A percentile compares a stretch with the other conserved stretches of the same genome.
Evolutionary conservation across 2,113 vertebrate species (phyloP).

Genomic region (Cranoglanis bouderius): DNA sequence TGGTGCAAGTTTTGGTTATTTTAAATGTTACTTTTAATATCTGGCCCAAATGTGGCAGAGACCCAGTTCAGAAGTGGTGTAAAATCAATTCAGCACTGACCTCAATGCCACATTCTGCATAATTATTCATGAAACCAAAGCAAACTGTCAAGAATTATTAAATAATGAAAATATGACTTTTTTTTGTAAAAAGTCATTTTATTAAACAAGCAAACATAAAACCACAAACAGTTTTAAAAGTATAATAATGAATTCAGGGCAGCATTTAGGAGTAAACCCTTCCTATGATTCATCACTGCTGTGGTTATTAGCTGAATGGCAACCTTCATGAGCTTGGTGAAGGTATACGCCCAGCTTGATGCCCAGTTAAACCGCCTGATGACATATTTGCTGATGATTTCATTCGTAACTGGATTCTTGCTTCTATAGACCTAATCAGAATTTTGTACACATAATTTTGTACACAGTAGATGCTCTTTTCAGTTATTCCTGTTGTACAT

Average conservation of each 20-base stretch:
- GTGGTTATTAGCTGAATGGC: background rate
- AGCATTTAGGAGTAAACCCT: background rate
- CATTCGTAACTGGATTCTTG: background rate
- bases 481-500: background rate
- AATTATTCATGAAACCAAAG: background rate
- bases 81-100: background rate
- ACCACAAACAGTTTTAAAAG: background rate
- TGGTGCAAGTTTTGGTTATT: background rate
- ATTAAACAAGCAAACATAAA: background rate
- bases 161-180: background rate
- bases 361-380: background rate
- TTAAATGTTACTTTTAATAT: background rate
- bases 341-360: background rate
- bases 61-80: background rate
- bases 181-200: background rate
- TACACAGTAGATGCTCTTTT: background rate
- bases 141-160: background rate
- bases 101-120: background rate
- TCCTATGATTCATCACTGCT: background rate
- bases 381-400: background rate
- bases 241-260: background rate
- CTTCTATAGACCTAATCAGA: background rate
- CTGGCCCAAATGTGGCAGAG: background rate
- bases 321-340: background rate
- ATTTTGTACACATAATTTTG: background rate